phyloP scores from a whole-genome alignment of 1,140 invertebrate species.

The Acromyrmex heyeri region DNA sequence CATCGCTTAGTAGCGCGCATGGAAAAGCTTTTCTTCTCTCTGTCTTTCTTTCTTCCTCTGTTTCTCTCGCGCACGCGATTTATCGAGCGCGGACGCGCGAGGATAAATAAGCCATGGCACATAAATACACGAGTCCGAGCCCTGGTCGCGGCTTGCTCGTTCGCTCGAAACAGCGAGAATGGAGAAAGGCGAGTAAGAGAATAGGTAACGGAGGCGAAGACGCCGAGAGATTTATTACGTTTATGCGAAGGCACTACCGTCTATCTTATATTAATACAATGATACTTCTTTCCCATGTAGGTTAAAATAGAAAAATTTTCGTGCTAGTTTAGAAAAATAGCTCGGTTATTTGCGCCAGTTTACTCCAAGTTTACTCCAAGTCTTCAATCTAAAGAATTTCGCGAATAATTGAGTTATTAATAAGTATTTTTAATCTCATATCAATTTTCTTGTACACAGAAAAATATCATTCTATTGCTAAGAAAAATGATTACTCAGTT shows the following conservation, averaged over 20 bases:
- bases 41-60: background rate
- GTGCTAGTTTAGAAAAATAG: background rate
- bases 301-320: conserved; percentile 19
- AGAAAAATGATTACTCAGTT: too few species aligned
- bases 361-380: background rate
- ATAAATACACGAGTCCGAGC: conserved; percentile 63
- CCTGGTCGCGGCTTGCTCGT: conserved; percentile 27
- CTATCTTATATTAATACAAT: conserved; percentile 61
- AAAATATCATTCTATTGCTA: too few species aligned
- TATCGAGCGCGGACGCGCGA: conserved; percentile 56
- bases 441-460: background rate
- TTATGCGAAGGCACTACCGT: conserved; percentile 38
- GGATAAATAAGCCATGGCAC: conserved; percentile 68
- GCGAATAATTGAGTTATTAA: background rate
- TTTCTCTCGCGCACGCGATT: conserved; percentile 48
- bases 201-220: conserved; percentile 56
- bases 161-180: conserved; percentile 49
- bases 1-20: conserved; percentile 43
- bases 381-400: background rate
- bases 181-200: conserved; percentile 42
- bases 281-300: conserved; percentile 30
- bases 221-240: conserved; percentile 53
- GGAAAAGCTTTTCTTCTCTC: conserved; percentile 41
- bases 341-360: conserved; percentile 8
- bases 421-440: background rate